Conservation (phyloP, 2,797 vertebrate genomes). For the Parambassis ranga region DNA sequence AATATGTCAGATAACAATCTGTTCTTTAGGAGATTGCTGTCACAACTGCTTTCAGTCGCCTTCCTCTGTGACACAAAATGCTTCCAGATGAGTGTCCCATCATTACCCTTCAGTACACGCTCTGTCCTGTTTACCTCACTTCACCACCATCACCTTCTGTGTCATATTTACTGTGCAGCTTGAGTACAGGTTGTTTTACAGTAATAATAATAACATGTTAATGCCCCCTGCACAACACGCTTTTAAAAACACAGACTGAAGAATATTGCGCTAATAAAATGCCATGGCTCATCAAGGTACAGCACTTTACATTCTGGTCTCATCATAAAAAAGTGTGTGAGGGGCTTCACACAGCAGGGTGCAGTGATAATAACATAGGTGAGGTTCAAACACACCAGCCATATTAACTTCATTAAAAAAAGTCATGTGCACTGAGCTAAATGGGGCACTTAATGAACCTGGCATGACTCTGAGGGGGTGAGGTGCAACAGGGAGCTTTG, state of each 20-base stretch:
- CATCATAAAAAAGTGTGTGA: slow-evolving; percentile 48
- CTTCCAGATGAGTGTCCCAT: slow-evolving; percentile 70
- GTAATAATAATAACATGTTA: slow-evolving; percentile 28
- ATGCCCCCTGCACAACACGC: slow-evolving; percentile 20
- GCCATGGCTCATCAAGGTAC: slow-evolving; percentile 38
- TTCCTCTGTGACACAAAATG: slow-evolving; percentile 63
- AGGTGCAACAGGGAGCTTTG: background rate
- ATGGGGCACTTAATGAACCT: slow-evolving; percentile 66
- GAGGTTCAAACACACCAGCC: slow-evolving; percentile 35
- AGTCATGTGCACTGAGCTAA: slow-evolving; percentile 43
- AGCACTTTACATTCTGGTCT: slow-evolving; percentile 30
- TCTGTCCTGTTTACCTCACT: slow-evolving; percentile 20
- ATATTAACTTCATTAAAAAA: slow-evolving; percentile 45
- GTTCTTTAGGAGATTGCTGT: slow-evolving; percentile 47
- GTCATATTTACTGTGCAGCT: slow-evolving; percentile 30
- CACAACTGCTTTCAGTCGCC: slow-evolving; percentile 47
- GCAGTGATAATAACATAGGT: slow-evolving; percentile 46
- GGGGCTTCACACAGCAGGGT: slow-evolving; percentile 54
- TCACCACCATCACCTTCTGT: background rate
- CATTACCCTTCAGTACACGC: background rate
- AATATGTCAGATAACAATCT: slow-evolving; percentile 57
- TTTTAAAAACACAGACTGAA: slow-evolving; percentile 47
- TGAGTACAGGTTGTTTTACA: slow-evolving; percentile 53
- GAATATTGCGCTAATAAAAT: slow-evolving; percentile 61
- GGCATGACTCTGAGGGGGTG: slow-evolving; percentile 10